Base-by-base conservation (phyloP, 2,888 invertebrate genomes). In the Meghimatium bilineatum region DNA sequence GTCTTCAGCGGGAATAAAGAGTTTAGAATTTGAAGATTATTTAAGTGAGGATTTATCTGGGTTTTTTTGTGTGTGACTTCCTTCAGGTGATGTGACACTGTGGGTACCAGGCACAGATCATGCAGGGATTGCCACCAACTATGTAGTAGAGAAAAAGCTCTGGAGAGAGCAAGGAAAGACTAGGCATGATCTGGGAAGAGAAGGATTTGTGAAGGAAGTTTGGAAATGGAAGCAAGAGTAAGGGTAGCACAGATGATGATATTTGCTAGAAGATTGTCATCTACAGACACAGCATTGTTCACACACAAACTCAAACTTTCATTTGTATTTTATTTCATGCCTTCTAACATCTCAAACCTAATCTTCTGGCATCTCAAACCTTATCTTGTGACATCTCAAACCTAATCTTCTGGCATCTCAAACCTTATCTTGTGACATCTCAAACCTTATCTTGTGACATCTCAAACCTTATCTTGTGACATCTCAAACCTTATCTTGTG, bases 51-150 rank as follows among this genome's bases (percentile, higher is more conserved):
- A 26, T n/a, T 63, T n/a, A 29, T 32, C 1, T 44, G 0, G 44
- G 29, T 72, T 29, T 26, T 2, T 20, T 44, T 29, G 6, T 36
- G 0, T 6, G 44, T 38, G 26, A 38, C 34, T 49, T 67, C 72
- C 23, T 29, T 32, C 38, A 77, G 78, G 79, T 56, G 20, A 80
- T 14, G 96, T 97, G 0, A 97, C 97, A 0, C 94, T 99, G 0
- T 99, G 99, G 98, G 97, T 97, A 91, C 99, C 99, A 0, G 99
- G 99, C 1, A 97, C 98, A 92, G 99, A 99, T 95, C 99, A 99
- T 94, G 99, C 99, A 1, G 99, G 99, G 82, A 99, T 99, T 89
- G 99, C 99, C 2, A 99, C 99, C 0, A 99, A 99, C 94, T 98
- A 99, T 29, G 98, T 99, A 0, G 99, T 99, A 0, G 99, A 99